These are phyloP conservation scores for Paelopatides confundens DNA, from an alignment of 53 echinoderm and acorn worm species.

Conservation along the genomic window DNA sequence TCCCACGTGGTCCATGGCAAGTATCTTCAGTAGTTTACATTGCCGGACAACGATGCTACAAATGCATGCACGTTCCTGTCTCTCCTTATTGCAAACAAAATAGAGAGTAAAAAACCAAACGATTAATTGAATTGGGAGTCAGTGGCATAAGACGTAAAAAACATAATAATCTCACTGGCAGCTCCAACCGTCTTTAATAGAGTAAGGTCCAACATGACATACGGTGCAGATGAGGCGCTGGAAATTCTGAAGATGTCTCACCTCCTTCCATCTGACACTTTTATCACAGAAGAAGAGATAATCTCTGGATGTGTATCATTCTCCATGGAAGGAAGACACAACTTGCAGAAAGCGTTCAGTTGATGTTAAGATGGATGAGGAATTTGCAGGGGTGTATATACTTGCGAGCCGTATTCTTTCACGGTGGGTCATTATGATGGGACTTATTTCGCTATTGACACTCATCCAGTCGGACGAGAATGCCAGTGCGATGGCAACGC, in stretches of 20 bases:
- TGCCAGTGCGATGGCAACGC: background rate
- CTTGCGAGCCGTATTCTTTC: slow-evolving; percentile 14
- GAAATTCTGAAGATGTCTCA: background rate
- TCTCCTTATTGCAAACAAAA: slow-evolving; percentile 9
- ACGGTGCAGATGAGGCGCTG: slow-evolving; percentile 12
- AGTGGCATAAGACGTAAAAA: background rate
- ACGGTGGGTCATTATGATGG: background rate
- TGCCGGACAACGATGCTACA: slow-evolving; percentile 40
- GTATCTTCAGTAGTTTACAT: too few relatives aligned
- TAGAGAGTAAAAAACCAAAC: background rate
- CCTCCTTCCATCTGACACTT: background rate
- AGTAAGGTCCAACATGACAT: background rate
- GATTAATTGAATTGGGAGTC: background rate
- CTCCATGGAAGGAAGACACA: background rate
- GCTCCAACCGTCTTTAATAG: background rate
- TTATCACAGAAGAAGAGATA: background rate
- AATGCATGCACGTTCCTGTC: slow-evolving; percentile 45
- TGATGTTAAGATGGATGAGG: background rate
- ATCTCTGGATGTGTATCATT: background rate
- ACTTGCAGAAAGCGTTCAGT: background rate
- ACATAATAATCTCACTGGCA: background rate
- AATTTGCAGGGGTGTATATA: slow-evolving; percentile 12
- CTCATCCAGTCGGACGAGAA: background rate
- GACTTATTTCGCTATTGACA: background rate
- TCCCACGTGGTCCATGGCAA: too few relatives aligned